Evolutionary conservation across 2,113 vertebrate genomes (phyloP).

Genomic region (Eidolon helvum): DNA sequence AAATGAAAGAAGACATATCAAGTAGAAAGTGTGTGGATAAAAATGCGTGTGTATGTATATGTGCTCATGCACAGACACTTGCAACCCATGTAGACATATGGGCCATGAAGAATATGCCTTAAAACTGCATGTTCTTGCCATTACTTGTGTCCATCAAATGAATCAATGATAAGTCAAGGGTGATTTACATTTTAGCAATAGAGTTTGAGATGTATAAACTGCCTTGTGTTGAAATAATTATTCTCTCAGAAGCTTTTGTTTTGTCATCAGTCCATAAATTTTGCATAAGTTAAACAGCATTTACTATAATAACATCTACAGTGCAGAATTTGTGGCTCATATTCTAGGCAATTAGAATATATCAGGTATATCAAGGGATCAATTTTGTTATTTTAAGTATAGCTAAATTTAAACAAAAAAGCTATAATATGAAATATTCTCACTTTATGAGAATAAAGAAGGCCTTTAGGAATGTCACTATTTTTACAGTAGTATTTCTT

Average conservation of each 20-base stretch:
- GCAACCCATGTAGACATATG: background rate
- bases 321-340: slow-evolving; percentile 3
- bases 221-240: background rate
- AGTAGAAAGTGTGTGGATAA: background rate
- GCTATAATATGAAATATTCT: background rate
- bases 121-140: background rate
- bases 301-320: background rate
- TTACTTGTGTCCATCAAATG: background rate
- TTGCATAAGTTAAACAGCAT: slow-evolving; percentile 26
- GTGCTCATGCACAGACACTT: background rate
- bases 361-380: background rate
- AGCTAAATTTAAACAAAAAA: slow-evolving; percentile 38
- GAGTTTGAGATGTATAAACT: background rate
- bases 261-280: slow-evolving; percentile 21
- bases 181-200: background rate
- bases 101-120: background rate
- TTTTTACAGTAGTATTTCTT: background rate
- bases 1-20: background rate
- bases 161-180: background rate
- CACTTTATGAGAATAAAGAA: slow-evolving; percentile 31
- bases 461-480: background rate
- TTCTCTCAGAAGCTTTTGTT: slow-evolving; percentile 27
- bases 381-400: slow-evolving; percentile 21
- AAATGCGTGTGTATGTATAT: background rate
- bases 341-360: background rate